A percentile compares a stretch with the other conserved stretches of the same genome.
Evolutionary conservation across 2,888 invertebrate species (phyloP).

Genomic region (Dione juno): DNA sequence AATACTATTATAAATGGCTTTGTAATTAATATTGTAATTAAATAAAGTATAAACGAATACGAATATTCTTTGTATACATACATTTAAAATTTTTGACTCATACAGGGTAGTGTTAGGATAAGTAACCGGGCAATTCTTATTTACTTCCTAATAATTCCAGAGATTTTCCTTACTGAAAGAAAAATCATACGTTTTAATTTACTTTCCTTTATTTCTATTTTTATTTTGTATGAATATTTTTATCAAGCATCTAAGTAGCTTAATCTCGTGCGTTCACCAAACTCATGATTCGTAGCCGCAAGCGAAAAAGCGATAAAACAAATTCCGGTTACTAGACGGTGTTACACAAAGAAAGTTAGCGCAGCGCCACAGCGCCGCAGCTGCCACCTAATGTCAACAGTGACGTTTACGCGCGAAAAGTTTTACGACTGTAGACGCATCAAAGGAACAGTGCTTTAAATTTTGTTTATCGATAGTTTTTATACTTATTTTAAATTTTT

Average conservation of each 20-base stretch:
- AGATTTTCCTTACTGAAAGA: too few relatives aligned
- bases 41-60: too few relatives aligned
- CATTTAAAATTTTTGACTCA: too few relatives aligned
- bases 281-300: slow-evolving; percentile 34
- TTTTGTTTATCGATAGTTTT: slow-evolving; percentile 14
- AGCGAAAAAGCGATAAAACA: slow-evolving; percentile 51
- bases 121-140: too few relatives aligned
- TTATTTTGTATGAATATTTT: too few relatives aligned
- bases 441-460: slow-evolving; percentile 67
- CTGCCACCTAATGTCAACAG: slow-evolving; percentile 76
- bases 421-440: slow-evolving; percentile 80
- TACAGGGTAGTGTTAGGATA: too few relatives aligned
- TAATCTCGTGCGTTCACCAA: not conserved
- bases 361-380: slow-evolving; percentile 80
- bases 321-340: slow-evolving; percentile 71
- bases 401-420: slow-evolving; percentile 83
- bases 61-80: too few relatives aligned
- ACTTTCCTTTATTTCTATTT: too few relatives aligned
- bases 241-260: not conserved
- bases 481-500: not conserved
- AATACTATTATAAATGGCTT: too few relatives aligned
- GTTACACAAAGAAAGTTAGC: slow-evolving; percentile 65
- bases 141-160: too few relatives aligned
- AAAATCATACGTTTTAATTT: too few relatives aligned
- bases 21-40: too few relatives aligned